Conservation (phyloP, 2,797 vertebrate genomes). For the Urocyon cinereoargenteus region DNA sequence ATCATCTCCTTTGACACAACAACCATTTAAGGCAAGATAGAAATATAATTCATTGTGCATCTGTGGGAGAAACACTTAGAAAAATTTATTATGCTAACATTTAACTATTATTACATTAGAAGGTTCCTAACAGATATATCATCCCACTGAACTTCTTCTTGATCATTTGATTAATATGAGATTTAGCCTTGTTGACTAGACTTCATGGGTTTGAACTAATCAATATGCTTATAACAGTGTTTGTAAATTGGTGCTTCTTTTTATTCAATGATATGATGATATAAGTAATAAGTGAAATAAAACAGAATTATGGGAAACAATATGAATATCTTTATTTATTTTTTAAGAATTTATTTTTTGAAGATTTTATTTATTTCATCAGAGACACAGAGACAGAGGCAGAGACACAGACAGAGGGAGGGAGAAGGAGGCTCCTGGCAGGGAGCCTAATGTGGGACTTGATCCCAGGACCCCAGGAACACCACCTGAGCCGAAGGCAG, state of each 20-base stretch:
- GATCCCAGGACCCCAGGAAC: too few relatives aligned
- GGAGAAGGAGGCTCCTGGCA: too few relatives aligned
- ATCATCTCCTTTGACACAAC: not conserved
- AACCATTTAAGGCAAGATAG: not conserved
- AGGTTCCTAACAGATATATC: not conserved
- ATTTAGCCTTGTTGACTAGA: not conserved
- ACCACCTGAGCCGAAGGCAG: too few relatives aligned
- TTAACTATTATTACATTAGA: not conserved
- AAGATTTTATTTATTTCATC: too few relatives aligned
- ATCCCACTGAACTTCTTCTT: constrained; percentile 7
- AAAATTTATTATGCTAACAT: not conserved
- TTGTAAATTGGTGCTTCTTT: not conserved
- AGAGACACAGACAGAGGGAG: too few relatives aligned
- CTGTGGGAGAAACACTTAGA: not conserved
- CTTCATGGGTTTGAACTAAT: not conserved
- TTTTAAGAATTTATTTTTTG: too few relatives aligned
- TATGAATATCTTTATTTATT: not conserved
- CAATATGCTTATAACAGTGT: not conserved
- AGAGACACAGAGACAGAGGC: too few relatives aligned
- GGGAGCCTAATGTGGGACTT: too few relatives aligned
- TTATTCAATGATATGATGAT: not conserved
- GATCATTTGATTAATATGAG: not conserved
- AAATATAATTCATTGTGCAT: not conserved
- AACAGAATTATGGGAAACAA: not conserved
- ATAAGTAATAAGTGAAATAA: not conserved